Conservation (phyloP, 2,888 invertebrate genomes). For the Drosophila borborema region DNA sequence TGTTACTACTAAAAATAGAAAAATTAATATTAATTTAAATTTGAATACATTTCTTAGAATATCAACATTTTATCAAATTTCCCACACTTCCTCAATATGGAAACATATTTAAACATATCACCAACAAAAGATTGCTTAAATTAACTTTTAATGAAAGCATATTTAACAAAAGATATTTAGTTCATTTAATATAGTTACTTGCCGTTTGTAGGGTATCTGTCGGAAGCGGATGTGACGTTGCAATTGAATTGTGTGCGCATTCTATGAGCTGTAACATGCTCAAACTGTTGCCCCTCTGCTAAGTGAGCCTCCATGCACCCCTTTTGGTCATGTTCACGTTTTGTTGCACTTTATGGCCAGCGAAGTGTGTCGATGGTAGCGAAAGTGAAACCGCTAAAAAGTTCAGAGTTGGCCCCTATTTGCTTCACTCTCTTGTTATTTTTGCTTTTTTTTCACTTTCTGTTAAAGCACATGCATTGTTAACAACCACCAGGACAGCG, state of each 20-base stretch:
- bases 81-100: too few species aligned
- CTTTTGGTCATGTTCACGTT: constrained; percentile 60
- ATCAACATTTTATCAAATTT: too few species aligned
- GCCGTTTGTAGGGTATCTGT: constrained; percentile 27
- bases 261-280: constrained; percentile 41
- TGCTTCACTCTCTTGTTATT: constrained; percentile 1
- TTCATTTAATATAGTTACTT: not conserved
- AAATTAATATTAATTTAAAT: too few species aligned
- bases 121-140: not conserved
- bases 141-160: not conserved
- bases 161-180: not conserved
- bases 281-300: constrained; percentile 27
- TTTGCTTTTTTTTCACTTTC: constrained; percentile 18
- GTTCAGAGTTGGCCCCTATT: constrained; percentile 44
- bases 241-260: constrained; percentile 73
- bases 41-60: too few species aligned
- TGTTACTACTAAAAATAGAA: too few species aligned
- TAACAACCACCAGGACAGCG: constrained; percentile 48
- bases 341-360: constrained; percentile 71
- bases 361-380: constrained; percentile 75
- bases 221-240: constrained; percentile 68
- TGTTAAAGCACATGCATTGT: constrained; percentile 68
- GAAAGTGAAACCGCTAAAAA: constrained; percentile 76
- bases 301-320: constrained; percentile 10
- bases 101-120: too few species aligned